Percentiles rank a stretch among this genome's conserved stretches.
phyloP scores from a whole-genome alignment of 2,888 invertebrate genomes.

The Malachius bipustulatus region DNA sequence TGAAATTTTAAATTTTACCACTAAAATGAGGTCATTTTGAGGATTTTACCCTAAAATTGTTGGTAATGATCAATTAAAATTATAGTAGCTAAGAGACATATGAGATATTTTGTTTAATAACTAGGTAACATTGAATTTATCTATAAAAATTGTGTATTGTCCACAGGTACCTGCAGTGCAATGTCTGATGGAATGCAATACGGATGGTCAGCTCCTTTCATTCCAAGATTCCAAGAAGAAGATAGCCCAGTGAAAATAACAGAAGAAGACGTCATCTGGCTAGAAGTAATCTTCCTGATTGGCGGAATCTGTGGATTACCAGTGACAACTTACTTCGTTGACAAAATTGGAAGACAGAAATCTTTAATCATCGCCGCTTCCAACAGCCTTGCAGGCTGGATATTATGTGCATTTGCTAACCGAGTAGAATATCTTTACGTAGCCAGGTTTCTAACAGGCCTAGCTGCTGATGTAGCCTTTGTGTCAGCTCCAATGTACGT shows the following conservation, averaged over 20 bases:
- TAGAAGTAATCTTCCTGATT: constrained; percentile 25
- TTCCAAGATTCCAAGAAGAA: constrained; percentile 27
- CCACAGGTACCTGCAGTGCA: constrained; percentile 31
- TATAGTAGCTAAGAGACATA: too few species aligned
- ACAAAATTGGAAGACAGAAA: constrained; percentile 30
- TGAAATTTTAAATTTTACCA: too few species aligned
- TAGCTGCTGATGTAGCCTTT: constrained; percentile 35
- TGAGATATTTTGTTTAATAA: too few species aligned
- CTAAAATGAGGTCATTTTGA: too few species aligned
- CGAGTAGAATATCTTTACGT: constrained; percentile 28
- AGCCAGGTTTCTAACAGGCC: constrained; percentile 32
- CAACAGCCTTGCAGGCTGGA: constrained; percentile 30
- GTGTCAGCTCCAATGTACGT: constrained; percentile 36
- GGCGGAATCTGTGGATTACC: constrained; percentile 28
- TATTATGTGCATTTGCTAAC: constrained; percentile 30
- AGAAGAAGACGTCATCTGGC: constrained; percentile 23
- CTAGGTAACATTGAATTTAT: too few species aligned
- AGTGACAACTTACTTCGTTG: constrained; percentile 29
- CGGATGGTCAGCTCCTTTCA: constrained; percentile 33
- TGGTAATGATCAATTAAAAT: too few species aligned
- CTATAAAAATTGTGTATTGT: too few species aligned
- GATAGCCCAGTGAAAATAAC: constrained; percentile 27
- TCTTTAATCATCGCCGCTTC: constrained; percentile 30
- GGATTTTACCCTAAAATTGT: too few species aligned
- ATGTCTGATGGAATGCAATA: constrained; percentile 36